A percentile compares a stretch with the other conserved stretches of the same genome.
phyloP scores from a whole-genome alignment of 2,113 vertebrate species.

The Todiramphus saurophagus region DNA sequence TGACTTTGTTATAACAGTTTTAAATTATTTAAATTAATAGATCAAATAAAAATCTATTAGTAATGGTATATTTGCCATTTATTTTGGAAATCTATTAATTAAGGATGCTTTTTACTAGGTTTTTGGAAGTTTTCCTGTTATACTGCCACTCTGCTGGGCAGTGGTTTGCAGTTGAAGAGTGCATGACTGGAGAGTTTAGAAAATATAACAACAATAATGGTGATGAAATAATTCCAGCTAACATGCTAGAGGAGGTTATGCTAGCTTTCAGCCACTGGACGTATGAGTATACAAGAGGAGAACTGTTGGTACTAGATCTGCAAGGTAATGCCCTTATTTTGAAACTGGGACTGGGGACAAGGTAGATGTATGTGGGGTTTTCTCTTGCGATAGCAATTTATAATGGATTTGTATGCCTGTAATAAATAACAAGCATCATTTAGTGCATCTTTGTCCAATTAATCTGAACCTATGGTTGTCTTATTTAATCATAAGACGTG shows the following conservation, averaged over 20 bases:
- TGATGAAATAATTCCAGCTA: slow-evolving; percentile 94
- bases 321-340: slow-evolving; percentile 81
- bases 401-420: neutral
- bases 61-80: neutral
- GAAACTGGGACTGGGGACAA: neutral
- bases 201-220: slow-evolving; percentile 99
- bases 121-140: slow-evolving; percentile 94
- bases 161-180: slow-evolving; percentile 98
- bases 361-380: neutral
- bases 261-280: slow-evolving; percentile 98
- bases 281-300: slow-evolving; percentile 94
- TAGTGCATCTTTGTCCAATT: neutral
- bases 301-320: slow-evolving; percentile 92
- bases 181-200: slow-evolving; percentile 96
- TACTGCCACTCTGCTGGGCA: slow-evolving; percentile 98
- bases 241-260: slow-evolving; percentile 97
- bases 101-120: slow-evolving; percentile 74
- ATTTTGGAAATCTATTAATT: neutral
- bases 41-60: neutral
- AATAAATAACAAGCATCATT: neutral
- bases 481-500: neutral
- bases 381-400: neutral
- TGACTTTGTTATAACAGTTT: neutral
- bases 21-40: neutral
- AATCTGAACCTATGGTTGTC: neutral